Conservation (phyloP, 1,140 invertebrate species). For the Potamilus streckersoni region DNA sequence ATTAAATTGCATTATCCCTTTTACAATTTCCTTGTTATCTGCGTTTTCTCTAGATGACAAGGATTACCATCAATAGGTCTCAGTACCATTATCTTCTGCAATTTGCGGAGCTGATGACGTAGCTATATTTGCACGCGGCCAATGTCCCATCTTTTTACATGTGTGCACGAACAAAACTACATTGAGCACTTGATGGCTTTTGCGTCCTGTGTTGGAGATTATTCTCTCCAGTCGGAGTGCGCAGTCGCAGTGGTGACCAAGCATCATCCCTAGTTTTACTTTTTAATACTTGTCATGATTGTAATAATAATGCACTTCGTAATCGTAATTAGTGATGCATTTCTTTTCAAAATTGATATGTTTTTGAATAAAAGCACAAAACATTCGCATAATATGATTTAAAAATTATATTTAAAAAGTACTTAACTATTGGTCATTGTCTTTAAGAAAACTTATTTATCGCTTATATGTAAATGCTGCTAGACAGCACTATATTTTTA, state of each 20-base stretch:
- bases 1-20: too few species aligned
- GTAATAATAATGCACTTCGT: too few species aligned
- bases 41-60: conserved; percentile 37
- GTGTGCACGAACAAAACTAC: conserved; percentile 91
- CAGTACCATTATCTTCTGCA: conserved; percentile 73
- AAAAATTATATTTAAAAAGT: too few species aligned
- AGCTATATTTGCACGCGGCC: conserved; percentile 73
- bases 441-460: too few species aligned
- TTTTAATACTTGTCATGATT: too few species aligned
- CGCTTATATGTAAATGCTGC: too few species aligned
- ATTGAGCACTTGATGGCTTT: conserved; percentile 84
- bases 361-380: too few species aligned
- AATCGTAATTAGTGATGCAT: too few species aligned
- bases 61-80: conserved; percentile 68
- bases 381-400: too few species aligned
- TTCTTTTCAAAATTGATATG: too few species aligned
- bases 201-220: conserved; percentile 65
- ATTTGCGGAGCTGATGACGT: conserved; percentile 67
- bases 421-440: too few species aligned
- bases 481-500: too few species aligned
- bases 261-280: not conserved
- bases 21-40: not conserved
- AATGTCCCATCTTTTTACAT: conserved; percentile 87
- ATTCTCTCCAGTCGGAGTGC: conserved; percentile 69
- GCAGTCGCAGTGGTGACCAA: conserved; percentile 2